Percentiles rank a stretch among this genome's conserved stretches.
Evolutionary conservation across 2,888 invertebrate genomes (phyloP).

Genomic region (Allophyes oxyacanthae): DNA sequence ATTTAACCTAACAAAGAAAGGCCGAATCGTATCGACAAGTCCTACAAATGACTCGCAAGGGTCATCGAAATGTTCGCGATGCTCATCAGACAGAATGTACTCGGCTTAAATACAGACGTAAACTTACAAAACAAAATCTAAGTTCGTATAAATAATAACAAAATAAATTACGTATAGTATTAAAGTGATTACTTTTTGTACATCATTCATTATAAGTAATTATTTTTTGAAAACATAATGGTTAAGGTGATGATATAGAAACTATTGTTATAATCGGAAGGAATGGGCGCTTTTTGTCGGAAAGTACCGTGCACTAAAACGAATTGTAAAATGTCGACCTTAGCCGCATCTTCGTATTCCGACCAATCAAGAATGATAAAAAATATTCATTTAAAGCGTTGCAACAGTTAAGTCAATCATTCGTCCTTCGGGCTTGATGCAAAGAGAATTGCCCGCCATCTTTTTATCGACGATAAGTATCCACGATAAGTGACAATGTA

Average conservation of each 20-base stretch:
- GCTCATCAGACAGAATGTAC: neutral
- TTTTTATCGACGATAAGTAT: no score
- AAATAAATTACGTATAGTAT: slow-evolving; percentile 37
- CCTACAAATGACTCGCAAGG: neutral
- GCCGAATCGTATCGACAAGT: neutral
- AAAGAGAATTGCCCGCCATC: no score
- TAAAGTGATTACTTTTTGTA: slow-evolving; percentile 23
- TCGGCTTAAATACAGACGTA: neutral
- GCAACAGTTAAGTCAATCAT: no score
- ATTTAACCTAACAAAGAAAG: slow-evolving; percentile 7
- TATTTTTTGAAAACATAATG: neutral
- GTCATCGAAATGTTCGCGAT: neutral
- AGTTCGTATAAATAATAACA: slow-evolving; percentile 16
- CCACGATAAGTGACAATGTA: no score
- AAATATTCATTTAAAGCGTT: no score
- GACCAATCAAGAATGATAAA: no score
- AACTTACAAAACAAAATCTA: slow-evolving; percentile 10
- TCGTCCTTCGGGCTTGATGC: no score
- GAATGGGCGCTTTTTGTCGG: neutral
- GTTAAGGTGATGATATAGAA: slow-evolving; percentile 1
- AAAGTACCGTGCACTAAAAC: neutral
- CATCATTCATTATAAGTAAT: slow-evolving; percentile 13
- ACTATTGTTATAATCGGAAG: neutral
- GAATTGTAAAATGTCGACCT: no score
- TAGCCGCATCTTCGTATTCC: no score